A percentile compares a stretch with the other conserved stretches of the same genome.
Evolutionary conservation across 2,888 invertebrate species (phyloP).

Genomic region (Yponomeuta sedellus): DNA sequence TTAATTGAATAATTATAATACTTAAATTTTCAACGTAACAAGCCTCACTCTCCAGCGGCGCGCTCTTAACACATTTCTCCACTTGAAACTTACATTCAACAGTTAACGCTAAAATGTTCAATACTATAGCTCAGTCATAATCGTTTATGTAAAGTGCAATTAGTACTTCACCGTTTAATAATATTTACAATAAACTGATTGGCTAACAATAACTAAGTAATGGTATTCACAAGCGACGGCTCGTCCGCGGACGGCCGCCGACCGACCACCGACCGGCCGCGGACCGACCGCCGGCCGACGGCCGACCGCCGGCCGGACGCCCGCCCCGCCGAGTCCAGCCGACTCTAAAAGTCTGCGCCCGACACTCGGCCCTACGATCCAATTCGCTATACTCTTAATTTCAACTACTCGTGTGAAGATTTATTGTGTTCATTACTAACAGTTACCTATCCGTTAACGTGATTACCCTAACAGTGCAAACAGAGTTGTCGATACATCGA

Average conservation of each 20-base stretch:
- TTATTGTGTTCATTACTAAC: slow-evolving; percentile 54
- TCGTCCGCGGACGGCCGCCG: background rate
- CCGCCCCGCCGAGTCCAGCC: slow-evolving; percentile 22
- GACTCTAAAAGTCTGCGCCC: background rate
- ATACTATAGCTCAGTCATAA: slow-evolving; percentile 66
- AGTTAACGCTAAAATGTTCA: slow-evolving; percentile 50
- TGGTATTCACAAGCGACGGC: slow-evolving; percentile 49
- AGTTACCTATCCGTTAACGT: slow-evolving; percentile 51
- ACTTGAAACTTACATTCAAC: slow-evolving; percentile 53
- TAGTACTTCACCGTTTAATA: slow-evolving; percentile 43
- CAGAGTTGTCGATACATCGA: slow-evolving; percentile 40
- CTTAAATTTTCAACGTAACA: slow-evolving; percentile 48
- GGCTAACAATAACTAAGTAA: slow-evolving; percentile 44
- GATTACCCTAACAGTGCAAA: slow-evolving; percentile 52
- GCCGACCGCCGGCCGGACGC: slow-evolving; percentile 12
- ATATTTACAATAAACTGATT: slow-evolving; percentile 63
- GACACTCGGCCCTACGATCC: slow-evolving; percentile 25
- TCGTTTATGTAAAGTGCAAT: slow-evolving; percentile 58
- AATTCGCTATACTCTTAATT: slow-evolving; percentile 41
- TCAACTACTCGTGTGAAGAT: slow-evolving; percentile 53
- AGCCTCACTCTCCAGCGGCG: slow-evolving; percentile 36
- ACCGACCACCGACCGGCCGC: no score
- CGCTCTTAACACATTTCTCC: slow-evolving; percentile 38
- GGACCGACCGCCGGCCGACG: no score
- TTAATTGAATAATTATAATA: slow-evolving; percentile 49